Percentiles rank a stretch among this genome's conserved stretches.
Evolutionary conservation across 2,888 invertebrate species (phyloP).

Genomic region (Arge pagana): DNA sequence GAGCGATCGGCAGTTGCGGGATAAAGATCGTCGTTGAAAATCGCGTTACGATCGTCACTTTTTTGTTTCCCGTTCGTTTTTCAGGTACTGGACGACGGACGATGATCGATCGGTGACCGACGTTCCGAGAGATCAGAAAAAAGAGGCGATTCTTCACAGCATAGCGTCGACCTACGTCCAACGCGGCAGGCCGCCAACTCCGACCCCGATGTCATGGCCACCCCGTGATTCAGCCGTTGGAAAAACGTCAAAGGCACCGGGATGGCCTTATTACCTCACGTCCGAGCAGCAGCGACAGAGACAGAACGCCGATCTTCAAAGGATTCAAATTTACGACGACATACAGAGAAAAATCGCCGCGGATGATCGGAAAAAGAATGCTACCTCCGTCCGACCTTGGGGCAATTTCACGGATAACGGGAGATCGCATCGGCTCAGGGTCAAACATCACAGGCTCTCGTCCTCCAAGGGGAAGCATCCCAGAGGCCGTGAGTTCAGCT

Average conservation of each 20-base stretch:
- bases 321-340: not conserved
- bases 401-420: slow-evolving; percentile 29
- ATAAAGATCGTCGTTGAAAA: slow-evolving; percentile 11
- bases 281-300: slow-evolving; percentile 9
- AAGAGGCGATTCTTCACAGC: slow-evolving; percentile 49
- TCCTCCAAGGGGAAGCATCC: slow-evolving; percentile 49
- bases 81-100: slow-evolving; percentile 50
- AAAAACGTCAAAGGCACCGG: slow-evolving; percentile 14
- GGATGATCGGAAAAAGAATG: slow-evolving; percentile 5
- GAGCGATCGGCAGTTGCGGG: not conserved
- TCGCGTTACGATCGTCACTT: too few relatives aligned
- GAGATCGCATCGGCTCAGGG: slow-evolving; percentile 47
- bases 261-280: slow-evolving; percentile 44
- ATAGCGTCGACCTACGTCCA: slow-evolving; percentile 50
- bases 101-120: slow-evolving; percentile 36
- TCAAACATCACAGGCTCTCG: slow-evolving; percentile 49
- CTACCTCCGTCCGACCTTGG: slow-evolving; percentile 7
- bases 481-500: slow-evolving; percentile 49
- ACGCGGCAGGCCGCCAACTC: slow-evolving; percentile 35
- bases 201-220: slow-evolving; percentile 31
- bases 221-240: not conserved
- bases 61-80: slow-evolving; percentile 11
- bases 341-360: slow-evolving; percentile 8
- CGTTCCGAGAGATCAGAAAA: slow-evolving; percentile 40
- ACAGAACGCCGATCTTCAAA: not conserved